Evolutionary conservation across 2,113 vertebrate species (phyloP).

Genomic region (Cheilinus undulatus): DNA sequence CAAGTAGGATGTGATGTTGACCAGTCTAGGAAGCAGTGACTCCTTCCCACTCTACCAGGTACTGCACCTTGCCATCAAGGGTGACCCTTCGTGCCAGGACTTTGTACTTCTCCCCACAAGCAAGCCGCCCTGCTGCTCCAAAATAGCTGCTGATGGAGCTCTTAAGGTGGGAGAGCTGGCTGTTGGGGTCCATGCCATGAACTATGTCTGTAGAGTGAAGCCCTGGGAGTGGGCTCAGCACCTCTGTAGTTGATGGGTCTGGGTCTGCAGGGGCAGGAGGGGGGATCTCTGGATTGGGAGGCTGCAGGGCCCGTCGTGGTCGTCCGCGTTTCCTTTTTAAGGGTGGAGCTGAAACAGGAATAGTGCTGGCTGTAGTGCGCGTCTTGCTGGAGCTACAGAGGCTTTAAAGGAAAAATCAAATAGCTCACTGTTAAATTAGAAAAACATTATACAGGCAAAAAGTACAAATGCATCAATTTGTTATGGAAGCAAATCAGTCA

Average conservation of each 20-base stretch:
- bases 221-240: slow-evolving; percentile 87
- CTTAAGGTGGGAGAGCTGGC: slow-evolving; percentile 95
- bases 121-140: slow-evolving; percentile 96
- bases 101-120: slow-evolving; percentile 96
- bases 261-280: slow-evolving; percentile 85
- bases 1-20: slow-evolving; percentile 31
- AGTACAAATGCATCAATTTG: too few relatives aligned
- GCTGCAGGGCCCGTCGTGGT: slow-evolving; percentile 91
- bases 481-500: too few relatives aligned
- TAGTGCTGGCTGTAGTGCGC: slow-evolving; percentile 87
- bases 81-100: slow-evolving; percentile 95
- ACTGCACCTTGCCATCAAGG: slow-evolving; percentile 98
- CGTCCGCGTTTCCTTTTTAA: slow-evolving; percentile 91
- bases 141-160: slow-evolving; percentile 99
- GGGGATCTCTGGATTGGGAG: slow-evolving; percentile 90
- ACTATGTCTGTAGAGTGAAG: slow-evolving; percentile 92
- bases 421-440: too few relatives aligned
- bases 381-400: slow-evolving; percentile 90
- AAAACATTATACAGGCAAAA: too few relatives aligned
- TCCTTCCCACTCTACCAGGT: slow-evolving; percentile 98
- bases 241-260: slow-evolving; percentile 81
- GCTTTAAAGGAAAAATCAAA: too few relatives aligned
- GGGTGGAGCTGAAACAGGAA: slow-evolving; percentile 89
- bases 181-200: slow-evolving; percentile 93
- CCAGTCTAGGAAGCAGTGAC: slow-evolving; percentile 94